phyloP scores from a whole-genome alignment of 2,888 invertebrate species.

The Volucella zonaria region DNA sequence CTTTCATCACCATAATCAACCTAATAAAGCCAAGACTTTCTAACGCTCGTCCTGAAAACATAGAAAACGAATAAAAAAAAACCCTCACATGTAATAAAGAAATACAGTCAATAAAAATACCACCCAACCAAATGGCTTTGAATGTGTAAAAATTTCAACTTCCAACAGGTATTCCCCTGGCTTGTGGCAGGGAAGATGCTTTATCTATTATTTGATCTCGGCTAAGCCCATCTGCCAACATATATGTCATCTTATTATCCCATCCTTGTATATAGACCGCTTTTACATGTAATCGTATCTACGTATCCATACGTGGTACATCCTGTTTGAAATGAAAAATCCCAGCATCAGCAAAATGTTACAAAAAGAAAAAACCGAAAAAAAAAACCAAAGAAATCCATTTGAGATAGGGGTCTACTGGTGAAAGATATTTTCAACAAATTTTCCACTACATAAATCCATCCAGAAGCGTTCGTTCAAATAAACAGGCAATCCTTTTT shows the following conservation, averaged over 20 bases:
- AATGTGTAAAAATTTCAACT: conserved; percentile 18
- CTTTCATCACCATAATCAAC: conserved; percentile 53
- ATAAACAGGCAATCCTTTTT: conserved; percentile 50
- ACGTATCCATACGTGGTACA: not conserved
- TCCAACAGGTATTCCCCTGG: conserved; percentile 60
- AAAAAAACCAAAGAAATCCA: not conserved
- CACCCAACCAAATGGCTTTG: not conserved
- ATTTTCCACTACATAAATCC: conserved; percentile 58
- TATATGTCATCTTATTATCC: conserved; percentile 54
- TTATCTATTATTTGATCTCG: conserved; percentile 64
- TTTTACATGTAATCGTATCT: not conserved
- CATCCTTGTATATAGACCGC: conserved; percentile 6
- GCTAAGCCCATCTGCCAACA: conserved; percentile 56
- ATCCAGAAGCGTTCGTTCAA: conserved; percentile 40
- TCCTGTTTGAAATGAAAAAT: conserved; percentile 30
- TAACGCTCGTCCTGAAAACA: conserved; percentile 4
- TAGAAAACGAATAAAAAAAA: not conserved
- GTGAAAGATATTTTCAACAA: conserved; percentile 47
- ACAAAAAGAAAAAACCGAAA: not conserved
- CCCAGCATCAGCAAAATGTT: conserved; percentile 30
- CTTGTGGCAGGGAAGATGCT: conserved; percentile 30
- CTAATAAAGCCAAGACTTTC: conserved; percentile 44
- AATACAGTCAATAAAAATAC: conserved; percentile 36
- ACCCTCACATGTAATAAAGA: conserved; percentile 23
- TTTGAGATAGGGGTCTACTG: conserved; percentile 17